Evolutionary conservation across 2,888 invertebrate species (phyloP), one percentile per base, ranked within the genome.

Genomic region (Slavum lentiscoides): DNA sequence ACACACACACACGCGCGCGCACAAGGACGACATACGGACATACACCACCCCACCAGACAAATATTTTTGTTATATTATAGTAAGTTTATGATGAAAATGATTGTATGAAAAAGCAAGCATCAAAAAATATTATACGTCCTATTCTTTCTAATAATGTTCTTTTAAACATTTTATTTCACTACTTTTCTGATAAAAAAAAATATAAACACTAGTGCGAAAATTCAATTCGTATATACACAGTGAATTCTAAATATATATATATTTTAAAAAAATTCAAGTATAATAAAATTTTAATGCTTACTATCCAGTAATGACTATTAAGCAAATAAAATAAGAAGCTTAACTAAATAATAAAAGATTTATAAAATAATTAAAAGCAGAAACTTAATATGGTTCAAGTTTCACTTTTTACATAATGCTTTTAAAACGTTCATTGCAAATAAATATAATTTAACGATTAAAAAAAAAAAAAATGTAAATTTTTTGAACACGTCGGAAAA

Each of bases 1-100:
- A 87, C 88, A 87, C 87, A 86, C 85, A 84, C 83, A 84, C 83
- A 82, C 83, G 62, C 73, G 53, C 76, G 53, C 74, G 67, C 76
- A 82, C 74, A 83, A 76, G 81, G 82, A 82, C 72, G 80, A 80
- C 80, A 80, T 70, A 80, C 80, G 64, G 80, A 80, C 80, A 80
- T 64, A 76, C 80, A 80, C 80, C 80, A 80, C 80, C 80, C 80
- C 80, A 80, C 80, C 80, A 80, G 80, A 80, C 80, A 82, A 73
- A 70, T 73, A 43, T 77, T 62, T 82, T 74, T 61, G 69, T 76
- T 66, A 72, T 55, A 73, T 76, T 66, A 72, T 55, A 73, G 67
- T 64, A 83, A 73, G 76, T 69, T 30, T 62, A 74, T 77, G 62
- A 74, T 64, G 55, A 80, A 76, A 70, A 74, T 75, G 74, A 68